Evolutionary conservation across 2,888 invertebrate species (phyloP).

Genomic region (Alviniconcha strummeri): DNA sequence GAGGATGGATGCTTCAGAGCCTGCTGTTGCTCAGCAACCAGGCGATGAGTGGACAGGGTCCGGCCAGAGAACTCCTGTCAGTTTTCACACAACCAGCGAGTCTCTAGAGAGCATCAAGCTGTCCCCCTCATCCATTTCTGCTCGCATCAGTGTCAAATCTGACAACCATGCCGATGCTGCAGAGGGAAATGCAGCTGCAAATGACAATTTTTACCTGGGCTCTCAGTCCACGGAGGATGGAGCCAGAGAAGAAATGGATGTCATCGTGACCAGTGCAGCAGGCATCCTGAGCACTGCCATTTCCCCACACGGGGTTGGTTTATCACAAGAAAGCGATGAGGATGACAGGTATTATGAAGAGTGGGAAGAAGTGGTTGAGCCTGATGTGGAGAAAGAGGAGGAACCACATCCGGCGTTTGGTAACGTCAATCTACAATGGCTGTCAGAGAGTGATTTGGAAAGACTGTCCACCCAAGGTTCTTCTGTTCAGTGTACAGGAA

Average conservation of each 20-base stretch:
- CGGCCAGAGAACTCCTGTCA: not conserved
- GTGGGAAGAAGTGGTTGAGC: not conserved
- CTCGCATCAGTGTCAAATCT: not conserved
- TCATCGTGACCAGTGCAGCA: not conserved
- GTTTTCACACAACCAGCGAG: slow-evolving; percentile 8
- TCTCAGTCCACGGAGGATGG: not conserved
- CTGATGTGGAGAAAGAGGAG: not conserved
- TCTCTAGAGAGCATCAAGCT: slow-evolving; percentile 14
- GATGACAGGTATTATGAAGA: slow-evolving; percentile 24
- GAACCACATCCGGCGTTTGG: slow-evolving; percentile 8
- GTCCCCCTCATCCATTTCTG: not conserved
- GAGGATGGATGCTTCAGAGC: no score
- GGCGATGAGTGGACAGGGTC: slow-evolving; percentile 12
- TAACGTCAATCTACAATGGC: not conserved
- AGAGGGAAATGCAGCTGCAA: not conserved
- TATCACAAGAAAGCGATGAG: not conserved
- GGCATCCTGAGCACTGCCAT: not conserved
- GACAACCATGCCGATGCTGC: not conserved
- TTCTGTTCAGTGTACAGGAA: not conserved
- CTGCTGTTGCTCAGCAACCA: not conserved
- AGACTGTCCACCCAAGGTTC: not conserved
- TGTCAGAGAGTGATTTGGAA: not conserved
- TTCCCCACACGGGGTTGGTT: not conserved
- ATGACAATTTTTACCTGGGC: slow-evolving; percentile 27
- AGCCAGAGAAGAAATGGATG: not conserved